Base-by-base conservation (phyloP, 1,140 invertebrate species). In the Drosophila bocqueti region DNA sequence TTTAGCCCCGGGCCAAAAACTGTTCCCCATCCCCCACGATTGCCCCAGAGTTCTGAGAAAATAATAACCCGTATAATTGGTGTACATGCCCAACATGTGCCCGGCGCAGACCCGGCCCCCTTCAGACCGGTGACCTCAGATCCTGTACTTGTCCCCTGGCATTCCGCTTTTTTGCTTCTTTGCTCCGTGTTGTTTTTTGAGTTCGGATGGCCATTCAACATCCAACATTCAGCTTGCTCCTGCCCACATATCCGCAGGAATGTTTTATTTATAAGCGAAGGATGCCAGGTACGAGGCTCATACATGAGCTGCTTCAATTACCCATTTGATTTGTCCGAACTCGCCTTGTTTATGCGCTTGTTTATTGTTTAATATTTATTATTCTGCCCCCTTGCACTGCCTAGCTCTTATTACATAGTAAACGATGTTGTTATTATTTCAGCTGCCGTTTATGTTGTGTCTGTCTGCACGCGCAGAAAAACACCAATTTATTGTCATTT, bases 1-100 rank as follows among this genome's bases (percentile, higher is more conserved):
- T 82, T 81, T 38, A 67, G 81, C 82, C 29, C 10, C 31, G 59
- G 80, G 34, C 76, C 61, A 24, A 40, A 81, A 82, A 79, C 63
- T 79, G 69, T 89, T 74, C 40, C 36, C 52, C 31, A 52, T 34
- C 34, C 43, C 40, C 40, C 42, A 8, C 31, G 43, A 45, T 36
- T 38, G 57, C 24, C 15, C 34, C 61, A 66, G 47, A 74, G 81
- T 85, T 79, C 64, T 79, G 47, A 65, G 69, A 74, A 90, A 76
- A 90, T 90, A 85, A 90, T 84, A 91, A 89, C 85, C 85, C 75
- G 65, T 84, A 90, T 90, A 90, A 90, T 90, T 90, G 85, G 85
- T 85, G 75, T 76, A 84, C 85, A 90, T 90, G 77, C 58, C 65
- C 73, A 68, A 72, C 72, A 83, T 89, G 66, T 71, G 76, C 66